phyloP scores from a whole-genome alignment of 2,797 vertebrate species.

The Lepilemur septentrionalis region DNA sequence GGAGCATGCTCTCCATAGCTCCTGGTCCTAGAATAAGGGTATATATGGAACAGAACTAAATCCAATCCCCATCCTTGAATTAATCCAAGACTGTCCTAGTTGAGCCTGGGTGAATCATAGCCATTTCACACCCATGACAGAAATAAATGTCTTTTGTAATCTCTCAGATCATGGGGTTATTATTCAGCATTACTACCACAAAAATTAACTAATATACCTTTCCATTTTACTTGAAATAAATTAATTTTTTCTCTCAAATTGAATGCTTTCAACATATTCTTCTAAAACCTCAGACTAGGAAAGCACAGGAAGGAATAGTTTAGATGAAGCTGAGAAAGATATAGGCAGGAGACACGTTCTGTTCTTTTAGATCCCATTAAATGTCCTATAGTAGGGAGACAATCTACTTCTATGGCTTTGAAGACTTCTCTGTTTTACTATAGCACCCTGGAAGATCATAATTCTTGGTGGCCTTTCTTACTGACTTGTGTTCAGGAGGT shows the following conservation, averaged over 20 bases:
- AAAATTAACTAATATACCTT: background rate
- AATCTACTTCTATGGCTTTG: fast-evolving
- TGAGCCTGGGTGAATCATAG: background rate
- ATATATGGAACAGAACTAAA: background rate
- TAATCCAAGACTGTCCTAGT: background rate
- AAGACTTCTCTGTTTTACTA: background rate
- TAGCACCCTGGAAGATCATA: background rate
- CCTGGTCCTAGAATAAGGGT: background rate
- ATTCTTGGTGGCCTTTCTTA: background rate
- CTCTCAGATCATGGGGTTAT: background rate
- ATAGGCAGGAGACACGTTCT: background rate
- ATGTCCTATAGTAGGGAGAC: background rate
- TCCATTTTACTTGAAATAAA: background rate
- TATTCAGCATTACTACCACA: background rate
- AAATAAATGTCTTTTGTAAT: background rate
- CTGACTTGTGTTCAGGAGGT: background rate
- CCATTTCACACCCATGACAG: background rate
- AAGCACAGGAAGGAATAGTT: background rate
- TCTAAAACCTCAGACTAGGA: background rate
- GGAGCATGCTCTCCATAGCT: background rate
- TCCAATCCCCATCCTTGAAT: background rate
- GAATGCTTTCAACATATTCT: background rate
- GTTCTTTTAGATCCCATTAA: background rate
- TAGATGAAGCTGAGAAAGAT: background rate
- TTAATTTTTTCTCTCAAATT: background rate